These are phyloP conservation scores for Biston stratarius DNA, from an alignment of 2,888 invertebrate genomes.

Conservation along the genomic window DNA sequence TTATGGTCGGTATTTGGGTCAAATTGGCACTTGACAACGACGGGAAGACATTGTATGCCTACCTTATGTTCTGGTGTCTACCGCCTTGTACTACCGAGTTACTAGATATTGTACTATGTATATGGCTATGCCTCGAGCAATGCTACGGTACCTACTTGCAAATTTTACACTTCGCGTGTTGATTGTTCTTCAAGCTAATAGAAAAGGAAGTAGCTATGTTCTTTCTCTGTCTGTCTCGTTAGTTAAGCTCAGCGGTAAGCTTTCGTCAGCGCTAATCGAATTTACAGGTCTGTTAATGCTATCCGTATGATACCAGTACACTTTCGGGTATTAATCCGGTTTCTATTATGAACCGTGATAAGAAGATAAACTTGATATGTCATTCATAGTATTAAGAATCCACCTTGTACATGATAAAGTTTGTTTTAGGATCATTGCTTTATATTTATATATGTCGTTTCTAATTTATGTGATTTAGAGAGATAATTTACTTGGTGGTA, in stretches of 20 bases:
- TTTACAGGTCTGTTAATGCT: background rate
- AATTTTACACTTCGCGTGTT: background rate
- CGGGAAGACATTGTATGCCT: slow-evolving; percentile 9
- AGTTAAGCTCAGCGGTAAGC: too few relatives aligned
- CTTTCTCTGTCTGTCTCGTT: too few relatives aligned
- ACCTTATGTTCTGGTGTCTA: background rate
- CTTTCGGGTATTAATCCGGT: background rate
- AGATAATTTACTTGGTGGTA: background rate
- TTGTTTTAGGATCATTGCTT: background rate
- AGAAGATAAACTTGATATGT: slow-evolving; percentile 2
- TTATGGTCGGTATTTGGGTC: slow-evolving; percentile 43
- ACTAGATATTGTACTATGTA: background rate
- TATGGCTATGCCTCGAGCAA: background rate
- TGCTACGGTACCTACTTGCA: background rate
- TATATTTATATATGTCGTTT: background rate
- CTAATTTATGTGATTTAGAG: background rate
- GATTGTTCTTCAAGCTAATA: too few relatives aligned
- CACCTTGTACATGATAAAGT: background rate
- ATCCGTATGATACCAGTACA: background rate
- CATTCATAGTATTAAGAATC: background rate
- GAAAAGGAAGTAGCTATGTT: too few relatives aligned
- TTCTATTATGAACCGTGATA: slow-evolving; percentile 1
- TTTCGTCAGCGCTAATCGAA: too few relatives aligned
- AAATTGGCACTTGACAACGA: slow-evolving; percentile 17
- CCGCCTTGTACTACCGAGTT: background rate